Evolutionary conservation across 1,140 invertebrate genomes (phyloP).

Genomic region (Nebria ingens): DNA sequence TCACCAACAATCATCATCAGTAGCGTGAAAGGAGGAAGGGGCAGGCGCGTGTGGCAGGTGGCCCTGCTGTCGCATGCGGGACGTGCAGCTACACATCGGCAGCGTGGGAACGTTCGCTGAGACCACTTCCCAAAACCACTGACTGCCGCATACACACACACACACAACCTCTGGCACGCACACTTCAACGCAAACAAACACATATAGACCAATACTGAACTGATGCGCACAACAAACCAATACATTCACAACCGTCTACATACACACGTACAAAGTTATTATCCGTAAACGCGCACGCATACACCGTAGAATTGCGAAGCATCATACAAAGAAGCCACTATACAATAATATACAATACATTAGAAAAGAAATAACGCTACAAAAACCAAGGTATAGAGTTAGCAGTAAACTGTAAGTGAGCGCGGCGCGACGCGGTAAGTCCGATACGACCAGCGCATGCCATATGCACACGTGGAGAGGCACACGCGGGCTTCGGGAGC

Average conservation of each 20-base stretch:
- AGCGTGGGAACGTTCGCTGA: neutral
- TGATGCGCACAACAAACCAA: neutral
- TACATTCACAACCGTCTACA: neutral
- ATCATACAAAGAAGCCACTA: too few relatives aligned
- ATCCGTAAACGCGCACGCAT: too few relatives aligned
- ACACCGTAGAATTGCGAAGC: too few relatives aligned
- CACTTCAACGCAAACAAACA: neutral
- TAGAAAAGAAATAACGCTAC: too few relatives aligned
- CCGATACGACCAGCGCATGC: neutral
- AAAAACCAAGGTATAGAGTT: neutral
- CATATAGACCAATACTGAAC: neutral
- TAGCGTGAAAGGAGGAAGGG: conserved; percentile 1
- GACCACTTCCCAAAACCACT: neutral
- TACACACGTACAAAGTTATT: neutral
- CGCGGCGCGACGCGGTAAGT: neutral
- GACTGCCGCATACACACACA: neutral
- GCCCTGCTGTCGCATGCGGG: conserved; percentile 2
- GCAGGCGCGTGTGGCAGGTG: conserved; percentile 2
- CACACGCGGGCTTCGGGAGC: neutral
- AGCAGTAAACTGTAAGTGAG: neutral
- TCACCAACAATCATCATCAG: conserved; percentile 1
- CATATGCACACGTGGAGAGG: neutral
- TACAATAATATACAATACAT: too few relatives aligned
- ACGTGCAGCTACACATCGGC: neutral
- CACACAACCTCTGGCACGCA: neutral